Base-by-base conservation (phyloP, 1,140 invertebrate species). In the Drosophila leontia region DNA sequence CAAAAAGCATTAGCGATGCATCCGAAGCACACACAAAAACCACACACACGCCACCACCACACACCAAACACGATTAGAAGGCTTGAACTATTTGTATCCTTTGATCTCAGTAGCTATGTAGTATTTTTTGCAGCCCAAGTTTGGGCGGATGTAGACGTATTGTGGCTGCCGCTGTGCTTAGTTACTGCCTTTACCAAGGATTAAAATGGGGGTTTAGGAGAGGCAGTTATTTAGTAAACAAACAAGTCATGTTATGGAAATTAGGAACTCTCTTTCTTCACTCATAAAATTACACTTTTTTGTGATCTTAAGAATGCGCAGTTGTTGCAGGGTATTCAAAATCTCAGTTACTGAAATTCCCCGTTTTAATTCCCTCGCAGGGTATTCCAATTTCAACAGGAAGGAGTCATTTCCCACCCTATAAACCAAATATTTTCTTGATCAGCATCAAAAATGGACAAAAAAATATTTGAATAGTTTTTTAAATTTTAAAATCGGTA, bases 1-100 rank as follows among this genome's bases (percentile, higher is more conserved):
- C 42, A 85, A 85, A 84, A 88, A 81, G 63, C 62, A 55, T 77
- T 59, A 76, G 68, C 62, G 68, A 78, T 68, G 74, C 84, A 85
- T 79, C 65, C 79, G 32, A 72, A 60, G 53, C 45, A 78, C 34
- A 75, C 65, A 55, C 55, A 63, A 57, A 74, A 53, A 74, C 29
- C 19, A 62, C 44, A 64, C 45, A 71, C 17, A 47, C 32, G 70
- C 34, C 50, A 41, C 63, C 34, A 58, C 37, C 37, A 55, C 51
- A 41, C 55, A 78, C 41, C 19, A 51, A 56, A 60, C 42, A 62
- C 23, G 57, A 29, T 74, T 62, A 80, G 23, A 65, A n/a, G 17
- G 12, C 39, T 23, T 44, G 3, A n/a, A 59, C 23, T 12, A 13
- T 58, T 37, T 5, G 23, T 59, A 65, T 34, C 19, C 3, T 48